These are phyloP conservation scores for Sebastes cheni DNA, from an alignment of 2,797 vertebrate species.

Conservation along the genomic window DNA sequence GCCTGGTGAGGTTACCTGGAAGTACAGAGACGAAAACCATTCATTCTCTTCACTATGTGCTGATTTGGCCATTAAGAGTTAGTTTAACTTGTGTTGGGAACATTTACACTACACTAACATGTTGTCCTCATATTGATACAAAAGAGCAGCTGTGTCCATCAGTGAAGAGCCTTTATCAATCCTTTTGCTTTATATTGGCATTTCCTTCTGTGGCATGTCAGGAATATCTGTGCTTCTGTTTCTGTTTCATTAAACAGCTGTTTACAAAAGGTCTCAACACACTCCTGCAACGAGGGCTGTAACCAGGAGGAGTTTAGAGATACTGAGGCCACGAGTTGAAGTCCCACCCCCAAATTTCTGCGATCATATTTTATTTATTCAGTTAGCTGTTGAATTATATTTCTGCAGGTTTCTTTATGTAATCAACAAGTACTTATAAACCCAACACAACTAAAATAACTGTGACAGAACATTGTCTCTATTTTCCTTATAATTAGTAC, in stretches of 20 bases:
- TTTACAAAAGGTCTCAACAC: constrained; percentile 32
- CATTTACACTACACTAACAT: neutral
- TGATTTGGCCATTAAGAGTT: neutral
- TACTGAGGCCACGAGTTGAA: neutral
- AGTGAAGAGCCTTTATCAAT: constrained; percentile 5
- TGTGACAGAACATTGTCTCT: neutral
- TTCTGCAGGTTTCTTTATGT: neutral
- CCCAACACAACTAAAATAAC: neutral
- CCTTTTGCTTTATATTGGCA: constrained; percentile 3
- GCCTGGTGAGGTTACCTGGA: constrained; percentile 72
- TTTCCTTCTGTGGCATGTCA: constrained; percentile 46
- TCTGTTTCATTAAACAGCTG: constrained; percentile 65
- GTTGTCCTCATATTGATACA: neutral
- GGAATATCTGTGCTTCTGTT: constrained; percentile 68
- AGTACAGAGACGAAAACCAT: too few relatives aligned
- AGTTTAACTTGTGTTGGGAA: neutral
- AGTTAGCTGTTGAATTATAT: neutral
- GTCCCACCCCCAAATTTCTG: neutral
- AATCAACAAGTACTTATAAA: neutral
- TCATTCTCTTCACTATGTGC: neutral
- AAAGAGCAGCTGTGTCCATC: neutral
- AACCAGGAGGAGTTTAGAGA: neutral
- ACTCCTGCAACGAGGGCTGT: neutral
- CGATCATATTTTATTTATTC: neutral
- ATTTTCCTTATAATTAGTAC: neutral